A percentile compares a stretch with the other conserved stretches of the same genome.
Conservation (phyloP, 37 sponge, comb jelly and placozoan species). For the Hexactinellida sp. region DNA sequence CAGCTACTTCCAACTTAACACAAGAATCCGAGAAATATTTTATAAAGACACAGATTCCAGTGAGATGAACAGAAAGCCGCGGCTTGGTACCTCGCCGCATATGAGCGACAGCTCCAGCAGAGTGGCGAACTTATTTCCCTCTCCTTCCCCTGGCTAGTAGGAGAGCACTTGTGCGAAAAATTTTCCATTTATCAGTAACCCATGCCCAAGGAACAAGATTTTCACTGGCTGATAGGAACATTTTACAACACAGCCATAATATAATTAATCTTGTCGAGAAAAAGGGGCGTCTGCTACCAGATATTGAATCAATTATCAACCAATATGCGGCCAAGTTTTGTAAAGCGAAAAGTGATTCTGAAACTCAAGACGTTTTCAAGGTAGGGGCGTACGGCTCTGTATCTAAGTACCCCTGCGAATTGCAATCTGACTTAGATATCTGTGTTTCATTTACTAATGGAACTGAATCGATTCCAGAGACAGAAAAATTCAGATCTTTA, state of each 20-base stretch:
- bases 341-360: background rate
- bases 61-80: background rate
- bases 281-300: background rate
- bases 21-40: background rate
- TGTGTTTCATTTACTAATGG: background rate
- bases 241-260: background rate
- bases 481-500: background rate
- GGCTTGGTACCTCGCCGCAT: background rate
- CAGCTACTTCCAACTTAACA: no score
- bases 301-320: background rate
- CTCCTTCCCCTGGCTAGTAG: background rate
- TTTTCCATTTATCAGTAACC: background rate
- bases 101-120: background rate
- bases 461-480: background rate
- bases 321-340: background rate
- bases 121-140: background rate
- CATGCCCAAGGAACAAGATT: background rate
- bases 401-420: background rate
- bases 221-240: background rate
- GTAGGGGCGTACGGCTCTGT: background rate
- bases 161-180: background rate
- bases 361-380: background rate
- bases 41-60: background rate
- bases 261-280: background rate
- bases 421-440: conserved; percentile 9